phyloP scores from a whole-genome alignment of 2,888 invertebrate species.

The Chymomyza procnemis region DNA sequence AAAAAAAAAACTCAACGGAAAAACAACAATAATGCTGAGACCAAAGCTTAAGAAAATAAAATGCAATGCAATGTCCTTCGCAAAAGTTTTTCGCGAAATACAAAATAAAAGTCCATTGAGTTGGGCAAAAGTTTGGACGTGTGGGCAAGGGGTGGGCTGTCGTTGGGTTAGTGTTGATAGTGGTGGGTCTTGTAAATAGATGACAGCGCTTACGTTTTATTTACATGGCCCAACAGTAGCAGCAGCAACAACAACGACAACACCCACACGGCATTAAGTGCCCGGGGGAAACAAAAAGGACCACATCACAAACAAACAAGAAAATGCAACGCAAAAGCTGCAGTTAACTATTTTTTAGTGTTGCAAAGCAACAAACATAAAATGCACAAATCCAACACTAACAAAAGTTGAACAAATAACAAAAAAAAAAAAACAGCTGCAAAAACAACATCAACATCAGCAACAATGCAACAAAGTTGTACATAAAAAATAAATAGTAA shows the following conservation, averaged over 20 bases:
- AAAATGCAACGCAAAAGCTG: not conserved
- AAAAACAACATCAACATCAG: not conserved
- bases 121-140: not conserved
- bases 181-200: not conserved
- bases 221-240: not conserved
- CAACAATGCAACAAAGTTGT: not conserved
- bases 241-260: not conserved
- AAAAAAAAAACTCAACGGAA: not conserved
- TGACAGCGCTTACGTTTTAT: not conserved
- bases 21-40: not conserved
- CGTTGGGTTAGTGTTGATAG: not conserved
- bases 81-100: not conserved
- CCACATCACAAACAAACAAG: not conserved
- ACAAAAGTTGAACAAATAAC: not conserved
- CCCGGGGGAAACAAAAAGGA: not conserved
- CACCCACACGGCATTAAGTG: not conserved
- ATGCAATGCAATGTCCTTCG: not conserved
- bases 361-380: not conserved
- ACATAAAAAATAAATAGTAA: not conserved
- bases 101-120: not conserved
- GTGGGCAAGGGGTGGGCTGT: not conserved
- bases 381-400: not conserved
- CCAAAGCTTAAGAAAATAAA: not conserved
- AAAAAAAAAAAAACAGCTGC: not conserved
- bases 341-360: constrained; percentile 4